These are phyloP conservation scores for Acrocephalus kingi DNA, from an alignment of 2,113 vertebrate genomes.

Conservation along the genomic window DNA sequence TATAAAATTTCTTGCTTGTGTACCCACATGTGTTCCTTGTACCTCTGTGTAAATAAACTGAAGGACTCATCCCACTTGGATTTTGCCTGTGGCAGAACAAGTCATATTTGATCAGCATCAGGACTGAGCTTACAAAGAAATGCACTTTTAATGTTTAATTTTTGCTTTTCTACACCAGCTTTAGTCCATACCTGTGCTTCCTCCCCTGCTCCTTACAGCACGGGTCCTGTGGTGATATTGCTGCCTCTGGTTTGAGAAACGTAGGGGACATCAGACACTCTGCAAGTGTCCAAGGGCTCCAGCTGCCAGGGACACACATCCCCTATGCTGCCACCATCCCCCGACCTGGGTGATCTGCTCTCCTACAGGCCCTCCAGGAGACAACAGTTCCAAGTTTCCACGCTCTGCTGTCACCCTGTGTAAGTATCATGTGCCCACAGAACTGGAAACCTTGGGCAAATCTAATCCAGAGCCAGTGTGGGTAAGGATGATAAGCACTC, in stretches of 20 bases:
- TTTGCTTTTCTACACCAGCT: neutral
- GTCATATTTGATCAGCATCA: accelerated
- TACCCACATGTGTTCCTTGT: accelerated
- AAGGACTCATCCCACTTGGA: neutral
- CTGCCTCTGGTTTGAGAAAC: neutral
- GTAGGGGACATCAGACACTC: neutral
- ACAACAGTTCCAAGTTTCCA: neutral
- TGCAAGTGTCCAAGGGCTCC: neutral
- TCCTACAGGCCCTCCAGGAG: neutral
- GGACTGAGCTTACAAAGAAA: neutral
- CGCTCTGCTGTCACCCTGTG: neutral
- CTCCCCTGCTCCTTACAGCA: neutral
- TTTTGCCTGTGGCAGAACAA: neutral
- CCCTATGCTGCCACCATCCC: neutral
- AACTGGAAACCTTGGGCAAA: neutral
- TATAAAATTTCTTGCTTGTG: neutral
- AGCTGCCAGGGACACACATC: neutral
- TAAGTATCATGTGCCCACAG: neutral
- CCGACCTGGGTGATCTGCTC: neutral
- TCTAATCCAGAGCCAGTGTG: neutral
- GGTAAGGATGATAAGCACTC: neutral
- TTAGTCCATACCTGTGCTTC: neutral
- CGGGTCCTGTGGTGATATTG: neutral
- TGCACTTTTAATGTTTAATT: neutral
- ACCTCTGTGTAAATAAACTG: neutral